Evolutionary conservation across 64 coral and sea anemone species (phyloP).

Genomic region (Astreopora myriophthalma): DNA sequence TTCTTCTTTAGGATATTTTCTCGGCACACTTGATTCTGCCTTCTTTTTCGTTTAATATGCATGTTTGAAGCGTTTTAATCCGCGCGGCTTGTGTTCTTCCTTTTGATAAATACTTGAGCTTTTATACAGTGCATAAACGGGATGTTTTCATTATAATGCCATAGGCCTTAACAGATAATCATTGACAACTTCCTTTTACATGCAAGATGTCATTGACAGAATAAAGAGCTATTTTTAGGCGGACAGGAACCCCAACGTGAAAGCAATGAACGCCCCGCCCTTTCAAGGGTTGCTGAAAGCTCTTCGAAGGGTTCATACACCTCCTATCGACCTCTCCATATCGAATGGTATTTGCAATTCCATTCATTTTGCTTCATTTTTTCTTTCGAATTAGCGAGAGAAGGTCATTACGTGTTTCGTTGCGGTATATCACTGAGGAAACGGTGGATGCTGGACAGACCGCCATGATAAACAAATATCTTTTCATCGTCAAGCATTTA

Average conservation of each 20-base stretch:
- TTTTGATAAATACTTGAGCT: background rate
- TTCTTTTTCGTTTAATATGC: conserved; percentile 18
- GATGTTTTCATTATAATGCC: background rate
- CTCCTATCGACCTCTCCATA: background rate
- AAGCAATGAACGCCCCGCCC: background rate
- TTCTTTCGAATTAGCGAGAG: background rate
- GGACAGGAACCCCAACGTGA: background rate
- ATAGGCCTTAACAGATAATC: background rate
- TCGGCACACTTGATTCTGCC: background rate
- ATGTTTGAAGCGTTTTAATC: conserved; percentile 1
- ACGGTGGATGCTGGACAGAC: background rate
- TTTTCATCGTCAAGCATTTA: background rate
- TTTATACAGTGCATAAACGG: background rate
- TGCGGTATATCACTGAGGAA: background rate
- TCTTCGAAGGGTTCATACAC: background rate
- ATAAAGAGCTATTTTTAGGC: conserved; percentile 18
- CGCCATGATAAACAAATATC: background rate
- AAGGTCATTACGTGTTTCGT: background rate
- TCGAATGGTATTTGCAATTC: background rate
- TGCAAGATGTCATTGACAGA: background rate
- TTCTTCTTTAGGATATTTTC: background rate
- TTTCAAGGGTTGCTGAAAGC: background rate
- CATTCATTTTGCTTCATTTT: background rate
- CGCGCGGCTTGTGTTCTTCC: background rate
- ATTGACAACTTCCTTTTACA: conserved; percentile 33